Base-by-base conservation (phyloP, 2,888 invertebrate species). In the Pammene fasciana region DNA sequence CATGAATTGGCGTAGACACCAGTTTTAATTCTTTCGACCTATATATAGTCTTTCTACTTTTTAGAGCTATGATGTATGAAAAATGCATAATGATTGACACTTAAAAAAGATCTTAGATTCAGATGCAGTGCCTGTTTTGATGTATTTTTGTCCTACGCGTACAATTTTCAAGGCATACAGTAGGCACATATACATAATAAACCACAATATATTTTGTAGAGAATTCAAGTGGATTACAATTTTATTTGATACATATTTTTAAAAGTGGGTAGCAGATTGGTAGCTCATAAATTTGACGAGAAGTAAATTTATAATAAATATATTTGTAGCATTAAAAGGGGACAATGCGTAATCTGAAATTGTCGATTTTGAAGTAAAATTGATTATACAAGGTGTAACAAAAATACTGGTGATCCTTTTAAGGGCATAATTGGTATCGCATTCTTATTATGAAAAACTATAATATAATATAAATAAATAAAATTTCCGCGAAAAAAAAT, bases 71-170 rank as follows among this genome's bases (percentile, higher is more conserved):
- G 1, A 26, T 26, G 26, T 26, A 26, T 1, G 26, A 26, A 26
- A 26, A 26, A 26, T 41, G 46, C 45, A 61, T 26, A 11, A 11
- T 16, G 13, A 26, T 45, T 57, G 50, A 50, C 18, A 50, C 18
- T 9, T 50, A 26, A 54, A 52, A 55, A 48, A 61, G 14, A 61
- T 11, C 18, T 36, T 60, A 67, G 52, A 67, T 54, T 54, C 67
- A 59, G 57, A 67, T 67, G 60, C 60, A 64, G 68, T 68, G 62
- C 68, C 68, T 68, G 61, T 65, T 57, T 70, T 13, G 26, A 62
- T 48, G 67, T 62, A 56, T 62, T 46, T 62, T 43, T 56, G 62
- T 54, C 56, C 13, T 55, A 56, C 45, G 18, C 43, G 45, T 66
- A 57, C 18, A 18, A 43, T n/a, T 46, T 66, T 11, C 18, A 14